Evolutionary conservation across 2,113 vertebrate genomes (phyloP).

Genomic region (Myrmophylax atrothorax): DNA sequence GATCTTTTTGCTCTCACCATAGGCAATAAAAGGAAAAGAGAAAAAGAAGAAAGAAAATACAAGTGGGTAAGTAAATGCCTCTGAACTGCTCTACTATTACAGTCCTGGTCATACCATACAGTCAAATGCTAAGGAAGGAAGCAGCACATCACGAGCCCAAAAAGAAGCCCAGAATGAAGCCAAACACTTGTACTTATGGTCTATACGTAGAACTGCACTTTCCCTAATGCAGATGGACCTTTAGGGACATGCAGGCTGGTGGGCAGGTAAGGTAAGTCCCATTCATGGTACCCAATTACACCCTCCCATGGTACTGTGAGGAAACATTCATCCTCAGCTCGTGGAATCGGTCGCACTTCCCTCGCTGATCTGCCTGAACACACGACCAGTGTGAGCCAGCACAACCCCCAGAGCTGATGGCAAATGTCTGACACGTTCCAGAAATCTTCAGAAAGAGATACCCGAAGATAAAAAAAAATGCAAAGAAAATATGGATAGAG

Average conservation of each 20-base stretch:
- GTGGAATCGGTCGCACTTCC: accelerated
- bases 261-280: background rate
- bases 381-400: background rate
- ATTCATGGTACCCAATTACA: background rate
- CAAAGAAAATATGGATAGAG: background rate
- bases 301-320: background rate
- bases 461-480: background rate
- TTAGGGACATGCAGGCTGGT: background rate
- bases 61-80: background rate
- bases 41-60: background rate
- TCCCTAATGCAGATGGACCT: background rate
- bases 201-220: background rate
- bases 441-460: background rate
- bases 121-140: background rate
- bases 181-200: background rate
- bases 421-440: background rate
- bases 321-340: background rate
- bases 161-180: background rate
- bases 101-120: background rate
- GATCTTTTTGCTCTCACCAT: background rate
- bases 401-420: background rate
- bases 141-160: background rate
- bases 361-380: background rate
- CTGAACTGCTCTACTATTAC: background rate
- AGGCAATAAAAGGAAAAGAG: background rate